These are phyloP conservation scores for Neogale vison DNA, from an alignment of 2,113 vertebrate genomes.

Conservation along the genomic window DNA sequence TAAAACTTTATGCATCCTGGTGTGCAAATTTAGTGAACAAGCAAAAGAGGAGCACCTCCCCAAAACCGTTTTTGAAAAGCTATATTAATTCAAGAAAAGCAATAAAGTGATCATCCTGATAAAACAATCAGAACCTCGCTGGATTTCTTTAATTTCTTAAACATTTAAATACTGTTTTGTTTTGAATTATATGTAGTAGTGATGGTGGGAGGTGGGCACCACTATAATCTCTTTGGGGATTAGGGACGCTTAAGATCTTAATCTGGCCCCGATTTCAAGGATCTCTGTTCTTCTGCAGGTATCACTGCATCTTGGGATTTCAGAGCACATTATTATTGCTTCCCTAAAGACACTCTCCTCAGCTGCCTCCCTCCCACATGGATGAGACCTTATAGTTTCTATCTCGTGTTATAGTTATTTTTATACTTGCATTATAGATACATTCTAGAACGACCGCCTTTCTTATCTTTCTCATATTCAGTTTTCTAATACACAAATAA, in stretches of 20 bases:
- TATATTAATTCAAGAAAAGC: not conserved
- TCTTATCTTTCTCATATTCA: not conserved
- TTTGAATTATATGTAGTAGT: not conserved
- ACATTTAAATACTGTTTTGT: not conserved
- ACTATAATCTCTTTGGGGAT: not conserved
- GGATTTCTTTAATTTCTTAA: not conserved
- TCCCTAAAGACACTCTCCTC: fast-evolving
- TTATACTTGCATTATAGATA: not conserved
- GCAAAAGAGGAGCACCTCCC: not conserved
- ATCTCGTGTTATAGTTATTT: not conserved
- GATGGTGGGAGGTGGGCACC: not conserved
- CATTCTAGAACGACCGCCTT: not conserved
- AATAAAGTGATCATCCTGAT: not conserved
- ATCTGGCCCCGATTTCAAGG: not conserved
- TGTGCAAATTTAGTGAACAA: not conserved
- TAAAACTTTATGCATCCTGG: not conserved
- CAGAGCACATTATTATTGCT: fast-evolving
- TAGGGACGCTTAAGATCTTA: not conserved
- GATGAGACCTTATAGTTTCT: not conserved
- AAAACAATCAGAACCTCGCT: not conserved
- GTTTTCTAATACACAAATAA: not conserved
- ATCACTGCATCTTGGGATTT: not conserved
- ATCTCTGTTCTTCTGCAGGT: not conserved
- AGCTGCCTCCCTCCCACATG: not conserved
- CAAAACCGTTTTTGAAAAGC: not conserved